These are phyloP conservation scores for Saccopteryx leptura DNA, from an alignment of 2,113 vertebrate genomes.

Conservation along the genomic window DNA sequence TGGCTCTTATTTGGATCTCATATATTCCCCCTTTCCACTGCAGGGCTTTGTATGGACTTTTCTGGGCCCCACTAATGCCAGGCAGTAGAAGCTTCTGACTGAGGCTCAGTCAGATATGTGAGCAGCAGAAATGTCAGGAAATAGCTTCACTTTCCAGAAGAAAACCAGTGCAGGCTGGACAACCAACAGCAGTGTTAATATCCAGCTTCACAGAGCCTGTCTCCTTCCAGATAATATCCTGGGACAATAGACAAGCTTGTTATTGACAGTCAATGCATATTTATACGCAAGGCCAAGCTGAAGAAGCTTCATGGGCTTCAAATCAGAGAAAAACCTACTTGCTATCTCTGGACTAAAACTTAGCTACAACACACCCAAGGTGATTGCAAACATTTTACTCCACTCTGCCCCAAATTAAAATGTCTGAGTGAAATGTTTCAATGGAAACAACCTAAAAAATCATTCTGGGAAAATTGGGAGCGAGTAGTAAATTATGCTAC, in stretches of 20 bases:
- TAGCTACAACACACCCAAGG: neutral
- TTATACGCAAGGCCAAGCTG: neutral
- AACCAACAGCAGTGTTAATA: conserved; percentile 45
- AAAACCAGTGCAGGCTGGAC: conserved; percentile 43
- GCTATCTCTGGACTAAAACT: neutral
- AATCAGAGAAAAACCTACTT: neutral
- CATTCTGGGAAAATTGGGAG: neutral
- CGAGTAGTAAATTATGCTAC: neutral
- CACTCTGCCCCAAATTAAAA: conserved; percentile 1
- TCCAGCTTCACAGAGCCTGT: conserved; percentile 22
- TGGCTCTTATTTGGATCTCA: conserved; percentile 50
- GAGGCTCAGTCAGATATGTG: neutral
- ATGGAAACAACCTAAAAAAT: conserved; percentile 13
- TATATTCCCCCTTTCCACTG: neutral
- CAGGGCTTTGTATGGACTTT: conserved; percentile 40
- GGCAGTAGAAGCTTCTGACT: conserved; percentile 62
- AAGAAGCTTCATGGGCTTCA: neutral
- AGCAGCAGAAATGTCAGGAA: conserved; percentile 49
- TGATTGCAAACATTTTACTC: neutral
- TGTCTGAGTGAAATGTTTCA: neutral
- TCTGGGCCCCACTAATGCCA: neutral
- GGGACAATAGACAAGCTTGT: conserved; percentile 21
- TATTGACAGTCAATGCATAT: neutral
- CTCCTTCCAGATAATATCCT: conserved; percentile 58
- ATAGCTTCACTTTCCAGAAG: conserved; percentile 58